Conservation (phyloP, 2,113 vertebrate genomes). For the Sapayoa aenigma region DNA sequence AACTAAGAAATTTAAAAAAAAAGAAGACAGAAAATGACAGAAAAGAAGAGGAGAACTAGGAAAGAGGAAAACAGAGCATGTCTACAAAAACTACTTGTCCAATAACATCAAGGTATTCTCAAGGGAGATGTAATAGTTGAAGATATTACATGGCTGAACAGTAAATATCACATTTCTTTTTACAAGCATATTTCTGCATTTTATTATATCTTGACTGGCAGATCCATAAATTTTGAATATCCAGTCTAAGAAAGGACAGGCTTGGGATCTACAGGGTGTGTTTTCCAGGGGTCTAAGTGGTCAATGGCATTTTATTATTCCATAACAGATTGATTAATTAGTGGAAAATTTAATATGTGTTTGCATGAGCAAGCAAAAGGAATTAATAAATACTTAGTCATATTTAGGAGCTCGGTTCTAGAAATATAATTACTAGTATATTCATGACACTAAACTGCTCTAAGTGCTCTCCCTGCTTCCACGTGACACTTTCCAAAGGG, state of each 20-base stretch:
- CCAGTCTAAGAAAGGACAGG: neutral
- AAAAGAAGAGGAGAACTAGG: neutral
- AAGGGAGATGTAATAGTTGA: conserved; percentile 31
- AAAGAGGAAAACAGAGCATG: neutral
- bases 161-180: conserved; percentile 64
- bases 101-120: neutral
- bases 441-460: neutral
- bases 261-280: neutral
- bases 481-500: neutral
- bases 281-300: neutral
- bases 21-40: neutral
- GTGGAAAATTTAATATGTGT: neutral
- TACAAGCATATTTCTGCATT: conserved; percentile 60
- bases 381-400: neutral
- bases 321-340: neutral
- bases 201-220: conserved; percentile 43
- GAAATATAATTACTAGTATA: neutral
- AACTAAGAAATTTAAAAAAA: neutral
- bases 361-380: neutral
- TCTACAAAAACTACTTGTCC: neutral
- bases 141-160: conserved; percentile 60
- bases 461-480: neutral
- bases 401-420: neutral
- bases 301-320: neutral
- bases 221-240: conserved; percentile 39